Percentiles rank a stretch among this genome's conserved stretches.
phyloP scores from a whole-genome alignment of 2,797 vertebrate genomes.

The Oreochromis grahami region DNA sequence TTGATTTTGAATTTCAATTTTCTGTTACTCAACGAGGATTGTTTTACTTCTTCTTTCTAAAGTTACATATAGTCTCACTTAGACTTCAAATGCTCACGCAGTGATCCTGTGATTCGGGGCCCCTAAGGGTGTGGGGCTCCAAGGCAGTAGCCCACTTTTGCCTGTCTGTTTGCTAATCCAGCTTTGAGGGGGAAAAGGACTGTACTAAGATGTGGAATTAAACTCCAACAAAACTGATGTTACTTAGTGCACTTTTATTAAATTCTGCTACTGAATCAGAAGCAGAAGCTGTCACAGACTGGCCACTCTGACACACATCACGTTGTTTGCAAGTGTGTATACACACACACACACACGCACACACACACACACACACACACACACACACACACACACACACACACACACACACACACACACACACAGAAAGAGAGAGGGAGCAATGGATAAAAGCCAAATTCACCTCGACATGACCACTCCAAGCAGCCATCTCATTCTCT shows the following conservation, averaged over 20 bases:
- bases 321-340: not conserved
- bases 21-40: not conserved
- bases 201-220: not conserved
- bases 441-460: conserved; percentile 12
- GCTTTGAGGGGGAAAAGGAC: not conserved
- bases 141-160: not conserved
- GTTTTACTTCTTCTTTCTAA: not conserved
- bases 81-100: not conserved
- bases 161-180: not conserved
- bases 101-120: not conserved
- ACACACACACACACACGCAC: not conserved
- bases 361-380: not conserved
- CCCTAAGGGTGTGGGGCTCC: not conserved
- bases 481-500: conserved; percentile 47
- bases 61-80: not conserved
- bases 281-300: not conserved
- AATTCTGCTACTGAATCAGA: not conserved
- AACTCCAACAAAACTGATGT: not conserved
- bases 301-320: not conserved
- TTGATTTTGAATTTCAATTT: not conserved
- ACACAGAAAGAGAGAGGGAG: not conserved
- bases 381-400: too few species aligned
- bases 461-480: conserved; percentile 16
- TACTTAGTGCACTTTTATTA: not conserved
- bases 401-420: not conserved